Evolutionary conservation across 2,888 invertebrate genomes (phyloP), one percentile per base, ranked within the genome.

Genomic region (Cylindroiulus punctatus): DNA sequence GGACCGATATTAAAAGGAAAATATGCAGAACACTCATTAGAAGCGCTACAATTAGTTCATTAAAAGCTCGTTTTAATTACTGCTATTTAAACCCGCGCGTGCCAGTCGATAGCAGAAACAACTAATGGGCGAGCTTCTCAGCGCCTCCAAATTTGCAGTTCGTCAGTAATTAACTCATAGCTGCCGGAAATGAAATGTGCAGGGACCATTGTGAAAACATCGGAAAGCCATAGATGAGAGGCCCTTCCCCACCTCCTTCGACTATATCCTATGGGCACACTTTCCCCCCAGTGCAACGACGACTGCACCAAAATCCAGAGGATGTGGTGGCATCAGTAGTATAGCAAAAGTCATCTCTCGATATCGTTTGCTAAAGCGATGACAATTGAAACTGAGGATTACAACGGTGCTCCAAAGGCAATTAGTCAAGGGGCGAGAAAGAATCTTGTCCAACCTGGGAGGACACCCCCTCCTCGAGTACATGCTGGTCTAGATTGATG

Each of bases 31-130:
- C 76, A 76, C 36, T 83, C 40, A 83, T 83, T 83, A 83, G 83
- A 83, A 83, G 44, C 83, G 83, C 83, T 83, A 44, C 83, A 83
- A 83, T 83, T 83, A 83, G 44, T 83, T 83, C 83, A 83, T 83
- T 83, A 83, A 83, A 44, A 44, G 83, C 83, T 83, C 83, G 83
- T 83, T 44, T 83, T 83, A 83, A 83, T 83, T 83, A 83, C 83
- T 83, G 30, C 76, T 76, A 76, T 76, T 76, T 76, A 76, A 76
- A 76, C 30, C 76, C 76, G 26, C 14, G 76, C 76, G 14, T 76
- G 76, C 12, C 76, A 76, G 76, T 30, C 76, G 76, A 76, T 76
- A 76, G 76, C 30, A 76, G 76, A 76, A 76, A 76, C 76, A 76
- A 76, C 22, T 57, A 57, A 57, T 57, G 57, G 57, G 57, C 76